Percentiles rank a stretch among this genome's conserved stretches.
phyloP scores from a whole-genome alignment of 2,797 vertebrate species.

The Sternotherus odoratus region DNA sequence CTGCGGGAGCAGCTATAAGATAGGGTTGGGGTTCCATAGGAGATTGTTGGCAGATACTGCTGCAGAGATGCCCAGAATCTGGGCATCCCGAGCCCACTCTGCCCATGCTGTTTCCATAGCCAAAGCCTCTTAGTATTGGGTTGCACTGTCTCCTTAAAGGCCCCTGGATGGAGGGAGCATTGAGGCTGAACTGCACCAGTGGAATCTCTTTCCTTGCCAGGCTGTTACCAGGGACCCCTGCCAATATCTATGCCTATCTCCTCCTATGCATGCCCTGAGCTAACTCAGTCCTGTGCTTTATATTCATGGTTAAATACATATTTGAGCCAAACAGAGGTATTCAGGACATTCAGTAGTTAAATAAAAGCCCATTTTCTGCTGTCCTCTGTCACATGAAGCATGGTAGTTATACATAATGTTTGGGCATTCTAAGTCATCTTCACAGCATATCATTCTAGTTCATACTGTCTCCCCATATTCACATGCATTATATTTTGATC shows the following conservation, averaged over 20 bases:
- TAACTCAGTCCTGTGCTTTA: not conserved
- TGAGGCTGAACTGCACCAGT: not conserved
- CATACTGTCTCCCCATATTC: not conserved
- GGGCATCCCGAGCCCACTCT: not conserved
- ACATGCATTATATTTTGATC: not conserved
- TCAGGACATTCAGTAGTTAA: not conserved
- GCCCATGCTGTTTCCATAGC: not conserved
- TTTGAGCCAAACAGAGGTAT: not conserved
- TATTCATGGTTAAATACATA: conserved; percentile 1
- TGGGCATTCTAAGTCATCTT: not conserved
- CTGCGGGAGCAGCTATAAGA: rapidly evolving
- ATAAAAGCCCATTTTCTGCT: conserved; percentile 6
- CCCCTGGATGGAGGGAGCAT: not conserved
- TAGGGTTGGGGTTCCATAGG: not conserved
- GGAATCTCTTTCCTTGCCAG: not conserved
- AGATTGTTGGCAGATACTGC: not conserved
- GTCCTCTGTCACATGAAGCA: not conserved
- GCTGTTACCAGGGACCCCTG: not conserved
- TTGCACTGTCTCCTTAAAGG: not conserved
- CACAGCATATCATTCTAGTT: not conserved
- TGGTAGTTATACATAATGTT: not conserved
- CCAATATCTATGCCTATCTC: not conserved
- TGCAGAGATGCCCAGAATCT: not conserved
- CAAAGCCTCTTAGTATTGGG: rapidly evolving
- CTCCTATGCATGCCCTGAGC: not conserved